Percentiles rank a stretch among this genome's conserved stretches.
Conservation (phyloP, 2,113 vertebrate species). For the Ctenodactylus gundi region DNA sequence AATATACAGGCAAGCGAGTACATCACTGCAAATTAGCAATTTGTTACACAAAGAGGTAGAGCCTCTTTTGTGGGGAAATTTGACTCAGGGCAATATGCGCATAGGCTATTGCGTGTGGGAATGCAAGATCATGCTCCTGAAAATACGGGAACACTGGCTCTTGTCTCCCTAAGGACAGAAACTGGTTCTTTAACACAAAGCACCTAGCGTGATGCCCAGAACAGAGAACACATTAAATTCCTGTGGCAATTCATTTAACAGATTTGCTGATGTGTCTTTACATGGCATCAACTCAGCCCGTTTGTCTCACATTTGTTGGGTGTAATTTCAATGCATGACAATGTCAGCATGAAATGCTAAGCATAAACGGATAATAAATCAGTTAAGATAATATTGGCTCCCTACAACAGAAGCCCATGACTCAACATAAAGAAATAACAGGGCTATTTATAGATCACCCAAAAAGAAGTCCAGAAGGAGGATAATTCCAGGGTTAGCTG, state of each 20-base stretch:
- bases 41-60: slow-evolving; percentile 22
- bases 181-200: not conserved
- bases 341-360: not conserved
- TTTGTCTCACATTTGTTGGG: not conserved
- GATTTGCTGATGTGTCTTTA: not conserved
- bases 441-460: not conserved
- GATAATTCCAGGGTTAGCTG: not conserved
- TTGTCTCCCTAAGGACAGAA: not conserved
- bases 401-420: not conserved
- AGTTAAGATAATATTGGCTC: not conserved
- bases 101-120: not conserved
- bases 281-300: not conserved
- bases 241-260: not conserved
- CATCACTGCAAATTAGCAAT: slow-evolving; percentile 26
- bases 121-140: not conserved
- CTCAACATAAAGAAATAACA: not conserved
- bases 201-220: not conserved
- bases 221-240: not conserved
- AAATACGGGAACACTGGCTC: not conserved
- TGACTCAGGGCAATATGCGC: not conserved
- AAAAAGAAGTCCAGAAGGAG: not conserved
- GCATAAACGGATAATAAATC: not conserved
- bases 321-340: not conserved
- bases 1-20: not conserved
- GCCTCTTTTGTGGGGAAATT: slow-evolving; percentile 7